Conservation (phyloP, 2,888 invertebrate species). For the Cyaniris semiargus region DNA sequence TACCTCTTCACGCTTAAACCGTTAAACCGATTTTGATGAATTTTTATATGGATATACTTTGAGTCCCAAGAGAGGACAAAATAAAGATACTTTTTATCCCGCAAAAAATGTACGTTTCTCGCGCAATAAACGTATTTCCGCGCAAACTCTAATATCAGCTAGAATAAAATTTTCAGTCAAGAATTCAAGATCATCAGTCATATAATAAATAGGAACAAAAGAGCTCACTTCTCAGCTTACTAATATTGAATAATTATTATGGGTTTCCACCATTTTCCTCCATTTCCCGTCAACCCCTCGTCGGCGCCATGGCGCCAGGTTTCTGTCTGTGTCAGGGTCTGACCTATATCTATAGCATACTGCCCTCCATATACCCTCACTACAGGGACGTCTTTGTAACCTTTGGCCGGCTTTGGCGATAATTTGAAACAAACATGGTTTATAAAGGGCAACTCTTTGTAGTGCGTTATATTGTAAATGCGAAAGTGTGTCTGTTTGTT, state of each 20-base stretch:
- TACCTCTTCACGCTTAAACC: no score
- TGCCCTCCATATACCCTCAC: background rate
- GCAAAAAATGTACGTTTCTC: no score
- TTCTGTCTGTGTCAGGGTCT: slow-evolving; percentile 14
- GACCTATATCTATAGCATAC: slow-evolving; percentile 2
- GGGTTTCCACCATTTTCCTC: background rate
- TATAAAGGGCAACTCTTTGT: background rate
- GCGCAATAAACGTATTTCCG: no score
- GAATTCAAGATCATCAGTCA: no score
- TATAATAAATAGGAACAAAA: no score
- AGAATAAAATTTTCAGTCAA: no score
- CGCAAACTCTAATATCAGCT: no score
- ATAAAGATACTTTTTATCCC: no score
- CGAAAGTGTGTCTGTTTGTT: background rate
- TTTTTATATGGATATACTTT: no score
- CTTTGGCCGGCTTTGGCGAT: background rate
- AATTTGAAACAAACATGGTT: background rate
- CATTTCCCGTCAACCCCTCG: background rate
- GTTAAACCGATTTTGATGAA: no score
- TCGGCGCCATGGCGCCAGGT: background rate
- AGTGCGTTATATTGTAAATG: background rate
- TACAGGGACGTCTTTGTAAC: slow-evolving; percentile 2
- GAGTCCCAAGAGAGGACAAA: no score
- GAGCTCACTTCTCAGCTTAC: background rate
- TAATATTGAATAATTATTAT: background rate